Evolutionary conservation across 2,888 invertebrate genomes (phyloP), one percentile per base, ranked within the genome.

Genomic region (Pachymerium ferrugineum): DNA sequence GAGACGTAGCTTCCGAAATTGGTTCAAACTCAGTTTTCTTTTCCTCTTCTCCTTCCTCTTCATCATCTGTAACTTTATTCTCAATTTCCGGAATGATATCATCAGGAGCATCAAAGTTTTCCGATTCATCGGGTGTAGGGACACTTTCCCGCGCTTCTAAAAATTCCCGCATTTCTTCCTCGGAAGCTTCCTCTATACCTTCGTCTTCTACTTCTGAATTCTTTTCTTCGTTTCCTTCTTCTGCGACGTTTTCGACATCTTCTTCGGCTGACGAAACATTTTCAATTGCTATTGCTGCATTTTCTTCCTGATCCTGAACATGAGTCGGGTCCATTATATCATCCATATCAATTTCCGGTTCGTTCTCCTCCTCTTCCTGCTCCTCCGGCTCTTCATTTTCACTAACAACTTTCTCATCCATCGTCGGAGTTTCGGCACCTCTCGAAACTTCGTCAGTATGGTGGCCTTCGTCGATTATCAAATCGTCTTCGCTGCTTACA

Each of bases 341-440:
- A 8, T 69, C 38, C 73, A 73, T 54, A 14, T 70, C 70, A 33
- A 70, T 33, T 12, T 70, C 70, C 5, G 70, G 16, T 16, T 70
- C 70, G 1, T 42, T 31, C 19, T 54, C 29, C 29, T 75, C 68
- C 29, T 72, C 74, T n/a, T 71, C 67, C 35, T 67, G 67, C 5
- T 29, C 70, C 68, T 67, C 74, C 1, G 19, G 30, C 19, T 69
- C 68, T 6, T 28, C 71, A 31, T 67, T 35, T 1, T 74, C 75
- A 31, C 29, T 54, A 16, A 29, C 70, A 12, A 19, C 33, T 19
- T 77, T 76, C 29, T 80, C 79, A 78, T 86, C 88, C 62, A 88
- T 54, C 25, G 54, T 54, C 25, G 54, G 54, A 3, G 54, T 88
- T 33, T 88, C 1, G 88, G 89, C 78, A 85, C 86, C 74, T 87